These are phyloP conservation scores for Catagonus wagneri DNA, from an alignment of 2,113 vertebrate genomes.

Conservation along the genomic window DNA sequence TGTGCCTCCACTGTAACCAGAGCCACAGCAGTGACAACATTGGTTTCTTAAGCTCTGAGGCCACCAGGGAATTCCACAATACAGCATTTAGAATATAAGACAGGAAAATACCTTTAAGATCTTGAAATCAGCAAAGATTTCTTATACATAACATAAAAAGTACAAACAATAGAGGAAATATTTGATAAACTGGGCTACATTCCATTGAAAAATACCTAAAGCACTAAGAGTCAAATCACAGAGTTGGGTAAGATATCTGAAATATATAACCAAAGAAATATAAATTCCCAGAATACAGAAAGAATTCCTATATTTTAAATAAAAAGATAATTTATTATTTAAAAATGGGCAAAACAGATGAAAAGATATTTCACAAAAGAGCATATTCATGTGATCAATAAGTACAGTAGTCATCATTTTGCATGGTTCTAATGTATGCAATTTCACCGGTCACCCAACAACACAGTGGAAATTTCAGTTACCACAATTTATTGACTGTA, in stretches of 20 bases:
- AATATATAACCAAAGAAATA: neutral
- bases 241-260: neutral
- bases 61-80: neutral
- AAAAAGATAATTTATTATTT: neutral
- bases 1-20: no score
- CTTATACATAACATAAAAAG: neutral
- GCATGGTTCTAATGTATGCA: neutral
- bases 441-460: neutral
- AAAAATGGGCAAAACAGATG: neutral
- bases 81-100: neutral
- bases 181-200: neutral
- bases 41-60: no score
- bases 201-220: neutral
- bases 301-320: neutral
- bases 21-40: no score
- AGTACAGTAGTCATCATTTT: neutral
- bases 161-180: neutral
- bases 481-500: neutral
- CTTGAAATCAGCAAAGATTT: neutral
- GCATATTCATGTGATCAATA: no score
- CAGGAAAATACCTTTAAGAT: neutral
- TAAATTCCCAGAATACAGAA: neutral
- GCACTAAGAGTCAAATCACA: neutral
- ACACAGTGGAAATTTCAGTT: neutral
- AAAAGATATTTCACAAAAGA: neutral